Percentiles rank a stretch among this genome's conserved stretches.
phyloP scores from a whole-genome alignment of 2,113 vertebrate genomes.

The Myiopsitta monachus region DNA sequence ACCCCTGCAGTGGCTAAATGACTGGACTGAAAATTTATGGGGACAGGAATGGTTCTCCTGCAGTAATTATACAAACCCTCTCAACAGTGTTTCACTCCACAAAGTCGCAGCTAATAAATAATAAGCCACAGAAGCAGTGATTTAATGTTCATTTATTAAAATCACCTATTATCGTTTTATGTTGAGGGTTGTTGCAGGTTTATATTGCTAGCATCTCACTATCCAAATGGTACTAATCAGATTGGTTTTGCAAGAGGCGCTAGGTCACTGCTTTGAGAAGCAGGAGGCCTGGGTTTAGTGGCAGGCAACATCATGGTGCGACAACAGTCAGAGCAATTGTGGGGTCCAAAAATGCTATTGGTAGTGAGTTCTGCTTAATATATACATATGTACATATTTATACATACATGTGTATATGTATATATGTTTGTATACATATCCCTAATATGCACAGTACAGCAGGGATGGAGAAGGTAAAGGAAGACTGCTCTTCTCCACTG shows the following conservation, averaged over 20 bases:
- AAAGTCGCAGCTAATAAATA: slow-evolving; percentile 55
- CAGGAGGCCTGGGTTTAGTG: not conserved
- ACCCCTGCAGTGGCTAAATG: slow-evolving; percentile 1
- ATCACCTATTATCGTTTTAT: not conserved
- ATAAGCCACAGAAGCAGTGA: not conserved
- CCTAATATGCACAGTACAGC: too few relatives aligned
- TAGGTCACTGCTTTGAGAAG: not conserved
- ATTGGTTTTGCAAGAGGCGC: not conserved
- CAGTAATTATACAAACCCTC: slow-evolving; percentile 46
- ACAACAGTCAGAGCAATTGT: not conserved
- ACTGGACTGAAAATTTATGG: not conserved
- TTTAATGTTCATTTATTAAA: slow-evolving; percentile 35
- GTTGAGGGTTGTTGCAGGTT: not conserved
- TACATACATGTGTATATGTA: not conserved
- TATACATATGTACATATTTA: not conserved
- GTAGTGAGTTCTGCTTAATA: not conserved
- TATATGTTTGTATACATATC: not conserved
- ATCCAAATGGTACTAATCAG: not conserved
- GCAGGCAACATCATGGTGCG: too few relatives aligned
- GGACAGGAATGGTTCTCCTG: not conserved
- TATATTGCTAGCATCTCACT: not conserved
- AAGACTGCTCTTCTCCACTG: not conserved
- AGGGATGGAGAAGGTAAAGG: not conserved
- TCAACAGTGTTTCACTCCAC: not conserved
- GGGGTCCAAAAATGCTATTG: not conserved